These are phyloP conservation scores for Apodemus agrarius DNA, from an alignment of 2,797 vertebrate species.

Conservation along the genomic window DNA sequence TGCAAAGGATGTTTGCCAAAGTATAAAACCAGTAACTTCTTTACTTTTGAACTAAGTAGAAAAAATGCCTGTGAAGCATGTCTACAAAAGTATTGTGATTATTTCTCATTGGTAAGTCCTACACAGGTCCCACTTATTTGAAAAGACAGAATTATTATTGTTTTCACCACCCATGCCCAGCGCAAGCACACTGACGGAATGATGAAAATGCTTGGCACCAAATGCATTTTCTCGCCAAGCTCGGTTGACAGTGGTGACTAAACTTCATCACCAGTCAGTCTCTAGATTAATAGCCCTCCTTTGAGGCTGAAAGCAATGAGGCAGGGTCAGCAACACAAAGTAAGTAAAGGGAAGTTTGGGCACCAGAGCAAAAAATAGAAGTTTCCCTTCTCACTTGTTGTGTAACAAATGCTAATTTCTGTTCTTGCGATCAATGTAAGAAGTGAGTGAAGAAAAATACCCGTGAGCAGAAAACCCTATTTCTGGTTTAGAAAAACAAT, in stretches of 20 bases:
- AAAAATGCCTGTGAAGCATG: not conserved
- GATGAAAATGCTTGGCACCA: not conserved
- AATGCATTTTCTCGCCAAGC: not conserved
- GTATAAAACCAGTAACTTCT: not conserved
- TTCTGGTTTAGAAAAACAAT: slow-evolving; percentile 31
- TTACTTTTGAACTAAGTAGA: slow-evolving; percentile 1
- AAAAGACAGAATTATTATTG: not conserved
- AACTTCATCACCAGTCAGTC: not conserved
- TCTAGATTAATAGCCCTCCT: not conserved
- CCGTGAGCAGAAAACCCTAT: not conserved
- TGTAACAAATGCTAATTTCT: not conserved
- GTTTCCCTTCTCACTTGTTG: not conserved
- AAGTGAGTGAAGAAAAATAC: not conserved
- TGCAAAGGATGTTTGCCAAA: not conserved
- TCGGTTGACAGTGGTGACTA: not conserved
- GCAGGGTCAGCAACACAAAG: not conserved
- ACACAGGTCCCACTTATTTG: not conserved
- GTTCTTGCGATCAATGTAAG: not conserved
- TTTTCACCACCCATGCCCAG: not conserved
- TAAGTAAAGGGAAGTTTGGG: not conserved
- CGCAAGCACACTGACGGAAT: not conserved
- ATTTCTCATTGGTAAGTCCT: not conserved
- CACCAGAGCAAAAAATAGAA: not conserved
- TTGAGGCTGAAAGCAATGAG: not conserved
- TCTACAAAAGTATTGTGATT: slow-evolving; percentile 8